Evolutionary conservation across 2,797 vertebrate genomes (phyloP).

Genomic region (Lagorchestes hirsutus): DNA sequence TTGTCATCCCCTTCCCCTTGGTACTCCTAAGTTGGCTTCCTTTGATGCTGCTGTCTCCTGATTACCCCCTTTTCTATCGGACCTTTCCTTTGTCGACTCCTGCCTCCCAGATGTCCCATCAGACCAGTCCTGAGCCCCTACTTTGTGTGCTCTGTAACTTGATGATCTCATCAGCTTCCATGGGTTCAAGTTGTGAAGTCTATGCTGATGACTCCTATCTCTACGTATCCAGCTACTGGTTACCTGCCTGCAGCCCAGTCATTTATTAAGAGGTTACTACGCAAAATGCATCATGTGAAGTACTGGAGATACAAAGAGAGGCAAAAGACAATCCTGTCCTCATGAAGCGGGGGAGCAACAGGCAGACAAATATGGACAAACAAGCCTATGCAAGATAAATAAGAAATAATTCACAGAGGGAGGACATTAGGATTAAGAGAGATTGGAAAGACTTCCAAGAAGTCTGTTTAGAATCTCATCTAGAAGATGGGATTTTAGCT

Average conservation of each 20-base stretch:
- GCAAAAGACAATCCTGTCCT: not conserved
- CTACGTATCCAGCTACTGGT: not conserved
- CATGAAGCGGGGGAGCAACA: not conserved
- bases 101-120: not conserved
- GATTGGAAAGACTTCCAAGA: not conserved
- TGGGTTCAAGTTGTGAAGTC: not conserved
- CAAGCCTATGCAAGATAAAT: not conserved
- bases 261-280: not conserved
- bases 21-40: not conserved
- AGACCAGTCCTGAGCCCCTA: not conserved
- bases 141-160: not conserved
- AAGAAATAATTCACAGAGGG: not conserved
- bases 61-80: not conserved
- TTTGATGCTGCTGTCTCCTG: not conserved
- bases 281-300: not conserved
- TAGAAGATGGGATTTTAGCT: not conserved
- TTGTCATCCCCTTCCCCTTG: not conserved
- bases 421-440: not conserved
- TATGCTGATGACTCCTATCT: not conserved
- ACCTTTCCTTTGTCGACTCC: not conserved
- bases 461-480: not conserved
- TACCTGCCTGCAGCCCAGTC: not conserved
- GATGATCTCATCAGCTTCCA: not conserved
- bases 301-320: not conserved
- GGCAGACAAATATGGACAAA: not conserved